Evolutionary conservation across 2,113 vertebrate genomes (phyloP).

Genomic region (Dermatemys mawii): DNA sequence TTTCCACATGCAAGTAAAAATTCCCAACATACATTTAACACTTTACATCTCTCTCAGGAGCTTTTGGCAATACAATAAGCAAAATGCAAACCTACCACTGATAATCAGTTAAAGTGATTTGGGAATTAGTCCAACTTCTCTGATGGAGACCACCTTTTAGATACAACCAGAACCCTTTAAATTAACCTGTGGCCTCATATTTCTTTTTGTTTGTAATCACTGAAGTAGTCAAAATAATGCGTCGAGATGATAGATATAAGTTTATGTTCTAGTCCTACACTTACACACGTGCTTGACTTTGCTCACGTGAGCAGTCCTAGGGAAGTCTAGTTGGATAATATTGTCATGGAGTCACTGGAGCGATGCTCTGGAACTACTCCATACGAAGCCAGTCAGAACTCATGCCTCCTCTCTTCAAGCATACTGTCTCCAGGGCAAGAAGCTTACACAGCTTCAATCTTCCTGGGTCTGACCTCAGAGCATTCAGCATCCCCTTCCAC

Average conservation of each 20-base stretch:
- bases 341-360: no score
- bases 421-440: no score
- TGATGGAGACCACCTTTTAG: not conserved
- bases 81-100: slow-evolving; percentile 5
- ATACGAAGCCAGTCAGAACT: no score
- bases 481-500: no score
- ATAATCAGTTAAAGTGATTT: not conserved
- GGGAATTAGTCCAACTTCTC: slow-evolving; percentile 35
- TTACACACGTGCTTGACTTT: not conserved
- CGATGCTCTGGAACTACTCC: no score
- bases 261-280: not conserved
- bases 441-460: no score
- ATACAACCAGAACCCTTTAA: slow-evolving; percentile 40
- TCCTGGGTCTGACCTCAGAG: no score
- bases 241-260: not conserved
- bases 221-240: not conserved
- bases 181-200: slow-evolving; percentile 15
- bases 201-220: not conserved
- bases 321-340: not conserved
- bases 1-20: not conserved
- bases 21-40: not conserved
- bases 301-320: not conserved
- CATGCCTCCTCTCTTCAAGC: no score
- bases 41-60: fast-evolving
- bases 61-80: slow-evolving; percentile 42